A percentile compares a stretch with the other conserved stretches of the same genome.
Conservation (phyloP, 2,113 vertebrate genomes). For the Cichladusa arquata region DNA sequence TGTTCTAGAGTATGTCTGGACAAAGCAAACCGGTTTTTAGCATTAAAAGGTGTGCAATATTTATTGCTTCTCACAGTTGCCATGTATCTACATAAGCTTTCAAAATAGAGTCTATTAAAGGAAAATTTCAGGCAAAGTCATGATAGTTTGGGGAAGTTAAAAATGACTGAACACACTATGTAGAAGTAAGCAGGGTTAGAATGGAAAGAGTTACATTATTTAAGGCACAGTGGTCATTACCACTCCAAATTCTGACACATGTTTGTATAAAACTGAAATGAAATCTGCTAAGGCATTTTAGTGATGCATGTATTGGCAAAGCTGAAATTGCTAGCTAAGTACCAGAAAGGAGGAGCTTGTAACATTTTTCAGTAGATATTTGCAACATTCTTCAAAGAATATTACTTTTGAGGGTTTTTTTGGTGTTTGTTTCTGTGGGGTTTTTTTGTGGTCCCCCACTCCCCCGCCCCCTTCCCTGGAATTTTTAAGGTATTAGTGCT, state of each 20-base stretch:
- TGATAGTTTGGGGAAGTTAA: background rate
- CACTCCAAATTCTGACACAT: constrained; percentile 24
- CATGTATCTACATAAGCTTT: background rate
- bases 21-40: background rate
- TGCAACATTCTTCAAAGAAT: background rate
- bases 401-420: background rate
- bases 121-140: background rate
- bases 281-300: constrained; percentile 45
- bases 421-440: background rate
- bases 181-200: background rate
- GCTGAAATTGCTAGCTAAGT: background rate
- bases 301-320: constrained; percentile 36
- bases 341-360: background rate
- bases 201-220: constrained; percentile 43
- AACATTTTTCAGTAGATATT: background rate
- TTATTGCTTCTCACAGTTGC: background rate
- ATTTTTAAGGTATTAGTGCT: background rate
- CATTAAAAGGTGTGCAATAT: background rate
- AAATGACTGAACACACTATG: fast-evolving
- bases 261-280: constrained; percentile 54
- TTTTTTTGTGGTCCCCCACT: background rate
- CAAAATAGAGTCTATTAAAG: background rate
- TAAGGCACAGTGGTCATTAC: constrained; percentile 32
- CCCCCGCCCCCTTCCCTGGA: background rate
- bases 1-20: background rate